phyloP scores from a whole-genome alignment of 2,888 invertebrate genomes.

The Leptinotarsa tumamoca region DNA sequence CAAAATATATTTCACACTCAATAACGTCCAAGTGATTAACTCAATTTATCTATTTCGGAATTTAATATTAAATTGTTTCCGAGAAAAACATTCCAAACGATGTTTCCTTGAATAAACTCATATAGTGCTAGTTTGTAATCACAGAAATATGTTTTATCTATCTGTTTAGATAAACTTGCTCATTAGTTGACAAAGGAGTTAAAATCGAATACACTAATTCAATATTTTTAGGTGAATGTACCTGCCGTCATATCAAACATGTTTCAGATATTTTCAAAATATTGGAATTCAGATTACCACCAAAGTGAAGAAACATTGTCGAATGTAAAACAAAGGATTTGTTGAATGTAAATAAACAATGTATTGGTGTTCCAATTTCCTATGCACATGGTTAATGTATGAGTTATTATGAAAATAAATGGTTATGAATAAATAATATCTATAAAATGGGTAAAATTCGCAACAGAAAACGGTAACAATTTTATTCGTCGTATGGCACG shows the following conservation, averaged over 20 bases:
- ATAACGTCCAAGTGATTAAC: too few species aligned
- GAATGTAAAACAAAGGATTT: not conserved
- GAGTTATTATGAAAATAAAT: not conserved
- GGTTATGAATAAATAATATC: not conserved
- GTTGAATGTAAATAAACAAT: not conserved
- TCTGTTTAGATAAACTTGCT: not conserved
- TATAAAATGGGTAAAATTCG: not conserved
- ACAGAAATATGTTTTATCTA: not conserved
- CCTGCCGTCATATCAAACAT: not conserved
- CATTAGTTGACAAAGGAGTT: conserved; percentile 8
- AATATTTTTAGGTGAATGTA: not conserved
- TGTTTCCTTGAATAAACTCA: not conserved
- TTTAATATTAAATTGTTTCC: too few species aligned
- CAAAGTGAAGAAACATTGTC: not conserved
- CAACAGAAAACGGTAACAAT: not conserved
- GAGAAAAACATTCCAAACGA: too few species aligned
- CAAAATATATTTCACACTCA: too few species aligned
- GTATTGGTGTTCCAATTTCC: not conserved
- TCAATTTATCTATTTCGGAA: too few species aligned
- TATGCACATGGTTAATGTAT: not conserved
- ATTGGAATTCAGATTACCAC: not conserved
- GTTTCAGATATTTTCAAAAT: not conserved
- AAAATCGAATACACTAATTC: not conserved
- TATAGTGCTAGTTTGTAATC: not conserved
- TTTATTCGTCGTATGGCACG: too few species aligned